Base-by-base conservation (phyloP, 1,140 invertebrate genomes). In the Drosophila truncata region DNA sequence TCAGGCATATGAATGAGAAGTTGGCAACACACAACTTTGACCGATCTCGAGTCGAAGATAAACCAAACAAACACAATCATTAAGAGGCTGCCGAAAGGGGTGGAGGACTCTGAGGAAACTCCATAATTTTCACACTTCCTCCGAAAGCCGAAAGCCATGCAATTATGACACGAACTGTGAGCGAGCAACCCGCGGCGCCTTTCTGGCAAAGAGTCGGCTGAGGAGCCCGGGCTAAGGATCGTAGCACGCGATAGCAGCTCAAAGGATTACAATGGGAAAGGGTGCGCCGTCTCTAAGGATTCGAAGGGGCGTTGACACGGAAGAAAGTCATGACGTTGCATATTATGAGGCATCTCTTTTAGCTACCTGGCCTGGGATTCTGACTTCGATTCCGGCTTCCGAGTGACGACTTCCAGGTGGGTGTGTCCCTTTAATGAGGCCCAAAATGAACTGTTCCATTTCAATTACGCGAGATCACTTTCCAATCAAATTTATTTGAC, bases 71-170 rank as follows among this genome's bases (percentile, higher is more conserved):
- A 88, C 70, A 78, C 74, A 79, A 73, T 82, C 74, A 90, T 84
- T 90, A 81, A 70, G 58, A 35, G 33, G 52, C 35, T 31, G 52
- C 39, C 64, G 82, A 77, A 83, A 88, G 83, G 83, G 47, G 54
- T 65, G 31, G 31, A 67, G 49, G 67, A 35, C 50, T n/a, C 33
- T 16, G 52, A 64, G 78, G 74, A 75, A 85, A 85, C 62, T 72
- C 80, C 74, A 76, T 88, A 88, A 85, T 90, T 88, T 90, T 90
- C 85, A 88, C 85, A 88, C 85, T 88, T 88, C 81, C 52, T 61
- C 57, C 31, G n/a, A 61, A 13, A n/a, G 41, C 39, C 44, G 39
- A 76, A 74, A 74, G 77, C 78, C 78, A 72, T 88, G 86, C 85
- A 88, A 88, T 88, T 88, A 88, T 88, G 85, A 85, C 86, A 88